Percentiles rank a stretch among this genome's conserved stretches.
These are phyloP conservation scores for Kryptolebias ocellatus DNA, from an alignment of 2,797 vertebrate species.

Conservation along the genomic window DNA sequence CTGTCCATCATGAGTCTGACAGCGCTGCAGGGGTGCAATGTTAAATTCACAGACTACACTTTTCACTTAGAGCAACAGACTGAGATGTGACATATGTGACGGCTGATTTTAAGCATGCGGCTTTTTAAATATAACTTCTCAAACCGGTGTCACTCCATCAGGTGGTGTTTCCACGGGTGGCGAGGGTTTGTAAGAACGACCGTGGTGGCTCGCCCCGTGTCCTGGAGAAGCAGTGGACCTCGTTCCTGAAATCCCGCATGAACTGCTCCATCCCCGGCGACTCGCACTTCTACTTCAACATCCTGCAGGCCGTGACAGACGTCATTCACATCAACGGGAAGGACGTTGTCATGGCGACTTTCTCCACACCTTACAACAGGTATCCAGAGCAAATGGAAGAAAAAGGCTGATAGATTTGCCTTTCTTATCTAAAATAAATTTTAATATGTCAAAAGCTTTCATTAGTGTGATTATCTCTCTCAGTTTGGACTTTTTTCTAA, in stretches of 20 bases:
- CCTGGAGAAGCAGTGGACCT: conserved; percentile 99
- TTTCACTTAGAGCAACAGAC: conserved; percentile 12
- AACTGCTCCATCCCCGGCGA: conserved; percentile 99
- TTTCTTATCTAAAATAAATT: conserved; percentile 3
- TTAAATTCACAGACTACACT: not conserved
- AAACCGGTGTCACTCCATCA: conserved; percentile 54
- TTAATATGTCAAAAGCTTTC: conserved; percentile 26
- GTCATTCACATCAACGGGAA: conserved; percentile 94
- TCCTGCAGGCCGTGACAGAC: conserved; percentile 95
- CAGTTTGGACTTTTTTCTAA: conserved; percentile 45
- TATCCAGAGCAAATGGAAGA: conserved; percentile 46
- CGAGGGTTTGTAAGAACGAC: conserved; percentile 97
- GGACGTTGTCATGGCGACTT: conserved; percentile 95
- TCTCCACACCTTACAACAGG: conserved; percentile 99
- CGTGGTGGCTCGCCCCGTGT: conserved; percentile 96
- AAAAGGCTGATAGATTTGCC: too few relatives aligned
- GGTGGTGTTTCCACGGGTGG: conserved; percentile 97
- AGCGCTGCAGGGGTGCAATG: conserved; percentile 1
- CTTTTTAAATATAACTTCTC: conserved; percentile 9
- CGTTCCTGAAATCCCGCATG: conserved; percentile 95
- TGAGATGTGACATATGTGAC: conserved; percentile 4
- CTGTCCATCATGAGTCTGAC: not conserved
- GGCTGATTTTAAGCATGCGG: conserved; percentile 1
- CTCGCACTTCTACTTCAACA: conserved; percentile 99
- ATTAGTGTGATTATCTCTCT: conserved; percentile 45